These are phyloP conservation scores for Naja naja DNA, from an alignment of 2,113 vertebrate genomes.

Conservation along the genomic window DNA sequence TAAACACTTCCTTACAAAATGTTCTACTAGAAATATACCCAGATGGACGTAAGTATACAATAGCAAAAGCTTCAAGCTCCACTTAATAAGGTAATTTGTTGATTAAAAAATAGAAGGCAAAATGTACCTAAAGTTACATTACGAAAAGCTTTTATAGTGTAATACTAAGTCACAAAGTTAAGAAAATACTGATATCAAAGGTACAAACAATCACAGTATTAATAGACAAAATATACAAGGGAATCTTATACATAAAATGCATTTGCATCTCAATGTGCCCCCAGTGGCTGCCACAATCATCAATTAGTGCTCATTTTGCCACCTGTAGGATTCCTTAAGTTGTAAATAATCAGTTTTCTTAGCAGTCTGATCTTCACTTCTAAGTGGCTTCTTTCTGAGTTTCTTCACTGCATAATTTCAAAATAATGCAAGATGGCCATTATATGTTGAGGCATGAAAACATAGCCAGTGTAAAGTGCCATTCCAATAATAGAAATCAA, in stretches of 20 bases:
- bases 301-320: slow-evolving; percentile 40
- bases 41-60: slow-evolving; percentile 67
- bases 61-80: slow-evolving; percentile 71
- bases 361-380: slow-evolving; percentile 33
- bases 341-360: slow-evolving; percentile 48
- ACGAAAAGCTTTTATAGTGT: slow-evolving; percentile 76
- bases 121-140: slow-evolving; percentile 78
- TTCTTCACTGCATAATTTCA: slow-evolving; percentile 84
- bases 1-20: slow-evolving; percentile 73
- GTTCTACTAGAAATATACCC: slow-evolving; percentile 73
- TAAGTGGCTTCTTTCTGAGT: background rate
- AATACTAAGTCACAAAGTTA: slow-evolving; percentile 79
- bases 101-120: slow-evolving; percentile 79
- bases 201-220: slow-evolving; percentile 76
- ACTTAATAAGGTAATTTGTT: slow-evolving; percentile 70
- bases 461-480: slow-evolving; percentile 94
- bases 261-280: slow-evolving; percentile 53
- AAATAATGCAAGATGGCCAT: slow-evolving; percentile 99
- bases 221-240: slow-evolving; percentile 78
- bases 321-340: slow-evolving; percentile 54
- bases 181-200: slow-evolving; percentile 82
- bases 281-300: slow-evolving; percentile 38
- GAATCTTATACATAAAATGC: slow-evolving; percentile 70
- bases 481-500: slow-evolving; percentile 89
- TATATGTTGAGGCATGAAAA: slow-evolving; percentile 99